Base-by-base conservation (phyloP, 2,113 vertebrate genomes). In the Prochilodus magdalenae region DNA sequence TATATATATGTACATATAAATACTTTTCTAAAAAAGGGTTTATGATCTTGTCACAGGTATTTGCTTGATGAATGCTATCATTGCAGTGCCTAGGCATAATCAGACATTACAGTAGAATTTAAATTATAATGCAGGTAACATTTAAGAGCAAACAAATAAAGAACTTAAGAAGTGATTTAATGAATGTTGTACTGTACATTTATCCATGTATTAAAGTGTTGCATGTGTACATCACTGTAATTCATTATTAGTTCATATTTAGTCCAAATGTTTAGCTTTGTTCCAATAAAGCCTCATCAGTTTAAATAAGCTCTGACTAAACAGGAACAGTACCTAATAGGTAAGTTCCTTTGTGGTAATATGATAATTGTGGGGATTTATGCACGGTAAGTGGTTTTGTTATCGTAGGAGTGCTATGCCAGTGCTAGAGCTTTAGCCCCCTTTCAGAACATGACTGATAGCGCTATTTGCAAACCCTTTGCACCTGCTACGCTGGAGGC, bases 401-500 rank as follows among this genome's bases (percentile, higher is more conserved):
- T 80, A 72, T 76, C 30, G 75, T 79, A 73, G 59, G 73, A n/a
- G n/a, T n/a, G 77, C 73, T 57, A 84, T 63, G 62, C 27, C 65
- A 76, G 73, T 30, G 20, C 44, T 76, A 51, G 27, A 29, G 78
- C 62, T 33, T 70, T 57, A 79, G 40, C 73, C 73, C 55, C 66
- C 78, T 80, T 71, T 77, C 73, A 80, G 47, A 84, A 81, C 57
- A 84, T 84, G 83, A 84, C 66, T 75, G 57, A 84, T 84, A 77
- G 78, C 14, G 29, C 70, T 82, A 85, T 81, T 85, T 85, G 84
- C 70, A 85, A 82, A 78, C 75, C 81, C 63, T 62, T 76, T 82
- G 85, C 87, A 88, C 78, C 85, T 88, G 84, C 82, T 78, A 63
- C 53, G 78, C 79, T 82, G 60, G 66, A 82, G 84, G 69, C 83